phyloP scores from a whole-genome alignment of 2,797 vertebrate genomes.

The Luscinia megarhynchos region DNA sequence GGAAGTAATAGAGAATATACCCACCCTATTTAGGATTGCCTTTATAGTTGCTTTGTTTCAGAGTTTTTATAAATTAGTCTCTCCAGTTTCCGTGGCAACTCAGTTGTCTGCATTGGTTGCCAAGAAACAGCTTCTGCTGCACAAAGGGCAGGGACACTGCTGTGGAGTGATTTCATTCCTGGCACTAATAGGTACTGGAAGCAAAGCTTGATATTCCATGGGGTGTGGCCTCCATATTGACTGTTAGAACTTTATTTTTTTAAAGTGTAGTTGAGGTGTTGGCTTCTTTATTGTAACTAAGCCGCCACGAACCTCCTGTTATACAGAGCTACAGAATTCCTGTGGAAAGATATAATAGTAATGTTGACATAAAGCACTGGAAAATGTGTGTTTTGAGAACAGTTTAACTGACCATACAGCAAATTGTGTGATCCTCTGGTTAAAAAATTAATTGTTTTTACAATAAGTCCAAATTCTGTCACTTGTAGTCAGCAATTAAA shows the following conservation, averaged over 20 bases:
- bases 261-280: not conserved
- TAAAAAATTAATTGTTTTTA: not conserved
- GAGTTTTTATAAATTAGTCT: constrained; percentile 76
- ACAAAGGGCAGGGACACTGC: constrained; percentile 82
- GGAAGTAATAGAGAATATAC: not conserved
- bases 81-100: constrained; percentile 87
- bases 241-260: not conserved
- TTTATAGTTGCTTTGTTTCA: constrained; percentile 75
- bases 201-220: constrained; percentile 23
- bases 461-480: not conserved
- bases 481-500: not conserved
- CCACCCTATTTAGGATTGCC: constrained; percentile 40
- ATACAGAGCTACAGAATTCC: not conserved
- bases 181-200: constrained; percentile 68
- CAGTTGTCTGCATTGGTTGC: constrained; percentile 88
- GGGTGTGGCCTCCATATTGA: constrained; percentile 65
- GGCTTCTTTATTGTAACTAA: not conserved
- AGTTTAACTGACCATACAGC: not conserved
- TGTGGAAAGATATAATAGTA: not conserved
- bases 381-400: not conserved
- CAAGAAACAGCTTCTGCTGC: constrained; percentile 88
- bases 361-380: not conserved
- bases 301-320: not conserved
- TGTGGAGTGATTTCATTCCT: constrained; percentile 82
- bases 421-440: not conserved